Evolutionary conservation across 1,140 invertebrate genomes (phyloP), one percentile per base, ranked within the genome.

Genomic region (Conus betulinus): DNA sequence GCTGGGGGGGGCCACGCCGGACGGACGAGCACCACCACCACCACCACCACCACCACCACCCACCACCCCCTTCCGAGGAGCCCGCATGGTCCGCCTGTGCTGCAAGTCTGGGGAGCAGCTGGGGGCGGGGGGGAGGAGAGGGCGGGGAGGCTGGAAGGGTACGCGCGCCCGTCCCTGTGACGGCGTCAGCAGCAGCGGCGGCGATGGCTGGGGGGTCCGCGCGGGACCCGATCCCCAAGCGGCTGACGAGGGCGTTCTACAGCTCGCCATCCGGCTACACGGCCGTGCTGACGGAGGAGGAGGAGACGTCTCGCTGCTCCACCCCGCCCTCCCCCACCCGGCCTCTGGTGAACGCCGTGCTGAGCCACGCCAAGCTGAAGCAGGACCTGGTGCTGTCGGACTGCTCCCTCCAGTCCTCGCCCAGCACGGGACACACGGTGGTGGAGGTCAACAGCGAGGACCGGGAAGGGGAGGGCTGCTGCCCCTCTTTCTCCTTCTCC

Each of bases 261-360:
- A 53, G 52, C 53, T 78, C 51, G 15, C 85, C 67, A 17, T 17
- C 67, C 7, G 85, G 85, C 85, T 87, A 87, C 74, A 57, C 71
- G 0, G 67, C 85, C 0, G 85, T 87, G 71, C 74, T 87, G 39
- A 78, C 85, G 51, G 85, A 87, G 71, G 85, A 87, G 51, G 85
- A 87, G 63, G 85, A 87, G 74, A 57, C 51, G 20, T 23, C 27
- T 4, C 82, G 79, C 10, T 60, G 17, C 23, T 71, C 67, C 67
- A 71, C 17, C 67, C 60, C 60, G 11, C n/a, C 84, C 51, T 74
- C 84, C 25, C 84, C 84, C 0, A n/a, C 57, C n/a, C 63, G 57
- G 3, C 84, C 17, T 5, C 39, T 67, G n/a, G 55, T 8, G 13
- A 52, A 74, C 84, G 5, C 63, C 0, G 60, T 20, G 4, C 17